Evolutionary conservation across 2,797 vertebrate species (phyloP), one percentile per base, ranked within the genome.

Genomic region (Eleutherodactylus coqui): DNA sequence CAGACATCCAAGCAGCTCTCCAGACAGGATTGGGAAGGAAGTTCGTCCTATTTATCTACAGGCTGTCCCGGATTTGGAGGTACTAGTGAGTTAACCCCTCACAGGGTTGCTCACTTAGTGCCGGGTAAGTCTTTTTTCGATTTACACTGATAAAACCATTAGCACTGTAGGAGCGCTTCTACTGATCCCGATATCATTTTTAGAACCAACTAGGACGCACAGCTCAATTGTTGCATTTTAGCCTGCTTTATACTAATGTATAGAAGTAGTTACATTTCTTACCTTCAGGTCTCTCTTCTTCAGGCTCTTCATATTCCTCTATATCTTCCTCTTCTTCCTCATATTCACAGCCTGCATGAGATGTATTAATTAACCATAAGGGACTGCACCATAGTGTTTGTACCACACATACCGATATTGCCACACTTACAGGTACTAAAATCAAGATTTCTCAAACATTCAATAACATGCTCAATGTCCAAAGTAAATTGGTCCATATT

Each of bases 401-500:
- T 43, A 36, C 11, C 11, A n/a, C 14, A 34, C 6, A 36, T 16
- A n/a, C 16, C 4, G 21, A 4, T 51, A 34, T 21, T 51, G 16
- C 11, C 16, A 38, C 10, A 19, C 79, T 90, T 93, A 96, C 95
- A 94, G 2, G 73, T 86, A 10, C 94, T 93, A 41, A 99, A 99
- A 92, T 96, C 94, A 88, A 99, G 94, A 89, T 94, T 93, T 0
- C 85, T 90, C 47, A 99, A 89, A 9, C 95, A 89, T 0, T 95
- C 91, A 5, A 94, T 91, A 43, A 96, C 94, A 3, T 95, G 93
- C 21, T 97, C 96, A 13, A 97, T 95, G 77, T 95, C 94, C 89
- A 98, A 70, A 0, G 96, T 94, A 90, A 99, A 98, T 91, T 96
- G 95, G 32, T 99, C 97, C 97, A 99, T 98, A 91, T 91, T 97